Percentiles rank a stretch among this genome's conserved stretches.
Evolutionary conservation across 2,797 vertebrate species (phyloP).

Genomic region (Dryobates pubescens): DNA sequence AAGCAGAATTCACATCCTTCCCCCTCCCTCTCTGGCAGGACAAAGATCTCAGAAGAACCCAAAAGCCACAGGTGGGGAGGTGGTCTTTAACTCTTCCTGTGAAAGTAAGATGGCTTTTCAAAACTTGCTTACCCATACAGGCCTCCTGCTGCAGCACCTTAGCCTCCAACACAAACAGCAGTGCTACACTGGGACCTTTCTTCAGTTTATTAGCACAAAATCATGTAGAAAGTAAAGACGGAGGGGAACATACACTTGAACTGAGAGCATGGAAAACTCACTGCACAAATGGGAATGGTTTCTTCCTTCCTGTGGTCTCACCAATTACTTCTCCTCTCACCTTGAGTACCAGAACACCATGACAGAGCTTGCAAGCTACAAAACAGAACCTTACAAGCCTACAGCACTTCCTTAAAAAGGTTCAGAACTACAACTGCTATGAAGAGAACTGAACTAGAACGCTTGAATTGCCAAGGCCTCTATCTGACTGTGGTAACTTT

Average conservation of each 20-base stretch:
- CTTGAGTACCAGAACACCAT: neutral
- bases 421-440: neutral
- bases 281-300: constrained; percentile 4
- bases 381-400: neutral
- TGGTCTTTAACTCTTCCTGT: neutral
- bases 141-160: neutral
- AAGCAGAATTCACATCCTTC: neutral
- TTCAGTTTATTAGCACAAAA: constrained; percentile 67
- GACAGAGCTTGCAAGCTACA: neutral
- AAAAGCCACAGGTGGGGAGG: neutral
- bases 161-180: neutral
- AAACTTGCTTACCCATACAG: neutral
- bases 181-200: neutral
- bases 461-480: neutral
- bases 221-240: constrained; percentile 14
- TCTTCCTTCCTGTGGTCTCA: neutral
- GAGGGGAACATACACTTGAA: neutral
- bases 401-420: neutral
- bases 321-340: neutral
- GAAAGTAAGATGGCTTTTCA: neutral
- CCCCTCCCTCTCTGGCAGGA: neutral
- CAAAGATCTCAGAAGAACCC: neutral
- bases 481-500: neutral
- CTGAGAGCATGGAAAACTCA: constrained; percentile 16
- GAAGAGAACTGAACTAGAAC: neutral